A percentile compares a stretch with the other conserved stretches of the same genome.
These are phyloP conservation scores for Saccostrea cuccullata DNA, from an alignment of 1,140 invertebrate genomes.

Conservation along the genomic window DNA sequence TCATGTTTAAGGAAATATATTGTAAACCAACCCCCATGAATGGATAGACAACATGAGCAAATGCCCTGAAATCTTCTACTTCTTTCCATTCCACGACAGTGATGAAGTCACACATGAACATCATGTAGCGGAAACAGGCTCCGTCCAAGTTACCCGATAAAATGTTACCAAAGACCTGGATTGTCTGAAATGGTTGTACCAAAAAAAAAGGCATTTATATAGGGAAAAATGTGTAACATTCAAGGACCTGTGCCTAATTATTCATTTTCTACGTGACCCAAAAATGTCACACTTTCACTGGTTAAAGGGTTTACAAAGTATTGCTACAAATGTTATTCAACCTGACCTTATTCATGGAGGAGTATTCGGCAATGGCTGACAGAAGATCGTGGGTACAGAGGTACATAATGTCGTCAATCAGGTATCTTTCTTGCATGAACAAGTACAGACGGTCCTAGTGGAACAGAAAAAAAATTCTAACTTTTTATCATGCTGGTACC, in stretches of 20 bases:
- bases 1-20: not conserved
- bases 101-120: conserved; percentile 75
- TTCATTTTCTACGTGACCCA: not conserved
- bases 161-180: conserved; percentile 73
- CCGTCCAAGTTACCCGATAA: conserved; percentile 76
- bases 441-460: conserved; percentile 74
- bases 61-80: conserved; percentile 75
- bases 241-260: too few species aligned
- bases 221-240: too few species aligned
- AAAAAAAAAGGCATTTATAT: conserved; percentile 2
- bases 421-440: conserved; percentile 72
- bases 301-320: too few species aligned
- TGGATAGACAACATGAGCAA: conserved; percentile 74
- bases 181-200: conserved; percentile 62
- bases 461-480: not conserved
- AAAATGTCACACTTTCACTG: not conserved
- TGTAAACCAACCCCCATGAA: conserved; percentile 70
- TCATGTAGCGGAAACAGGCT: conserved; percentile 72
- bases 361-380: conserved; percentile 70
- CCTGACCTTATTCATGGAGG: conserved; percentile 69
- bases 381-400: conserved; percentile 75
- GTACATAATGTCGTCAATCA: conserved; percentile 72
- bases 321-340: not conserved
- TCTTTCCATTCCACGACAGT: conserved; percentile 72
- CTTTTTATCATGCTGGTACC: too few species aligned